Conservation (phyloP, 1,140 invertebrate genomes). For the Hydropsyche tenuis region DNA sequence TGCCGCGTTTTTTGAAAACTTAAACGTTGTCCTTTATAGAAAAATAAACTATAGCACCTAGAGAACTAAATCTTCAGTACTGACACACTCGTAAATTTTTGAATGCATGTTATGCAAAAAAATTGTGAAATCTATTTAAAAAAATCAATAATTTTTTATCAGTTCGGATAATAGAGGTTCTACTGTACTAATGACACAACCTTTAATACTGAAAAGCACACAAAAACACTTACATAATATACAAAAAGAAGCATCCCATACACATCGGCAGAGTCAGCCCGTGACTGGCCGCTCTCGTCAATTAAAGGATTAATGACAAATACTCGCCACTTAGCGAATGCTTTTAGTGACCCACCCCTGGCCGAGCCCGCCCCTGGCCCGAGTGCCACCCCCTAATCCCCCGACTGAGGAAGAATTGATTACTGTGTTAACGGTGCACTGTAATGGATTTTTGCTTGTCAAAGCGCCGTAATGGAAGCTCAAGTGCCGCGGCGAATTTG, state of each 20-base stretch:
- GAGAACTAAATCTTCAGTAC: too few relatives aligned
- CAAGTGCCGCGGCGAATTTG: conserved; percentile 44
- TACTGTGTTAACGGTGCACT: conserved; percentile 46
- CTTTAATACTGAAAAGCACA: too few relatives aligned
- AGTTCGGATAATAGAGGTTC: too few relatives aligned
- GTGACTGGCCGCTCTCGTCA: conserved; percentile 45
- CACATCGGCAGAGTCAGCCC: neutral
- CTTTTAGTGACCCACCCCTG: conserved; percentile 46
- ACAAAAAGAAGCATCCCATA: neutral
- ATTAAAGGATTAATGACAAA: conserved; percentile 52
- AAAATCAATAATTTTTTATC: too few relatives aligned
- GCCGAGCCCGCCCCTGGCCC: neutral
- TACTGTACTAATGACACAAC: too few relatives aligned
- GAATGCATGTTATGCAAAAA: too few relatives aligned
- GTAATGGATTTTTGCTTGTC: conserved; percentile 51
- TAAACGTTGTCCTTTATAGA: too few relatives aligned
- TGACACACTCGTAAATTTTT: too few relatives aligned
- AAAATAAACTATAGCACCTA: too few relatives aligned
- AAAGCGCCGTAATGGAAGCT: conserved; percentile 48
- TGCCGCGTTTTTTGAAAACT: too few relatives aligned
- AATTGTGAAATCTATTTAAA: too few relatives aligned
- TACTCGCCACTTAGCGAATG: conserved; percentile 51
- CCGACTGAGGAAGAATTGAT: conserved; percentile 48
- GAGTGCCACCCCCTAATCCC: conserved; percentile 11
- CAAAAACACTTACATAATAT: neutral